Percentiles rank a stretch among this genome's conserved stretches.
phyloP scores from a whole-genome alignment of 2,113 vertebrate genomes.

The Gnathochromis pfefferi region DNA sequence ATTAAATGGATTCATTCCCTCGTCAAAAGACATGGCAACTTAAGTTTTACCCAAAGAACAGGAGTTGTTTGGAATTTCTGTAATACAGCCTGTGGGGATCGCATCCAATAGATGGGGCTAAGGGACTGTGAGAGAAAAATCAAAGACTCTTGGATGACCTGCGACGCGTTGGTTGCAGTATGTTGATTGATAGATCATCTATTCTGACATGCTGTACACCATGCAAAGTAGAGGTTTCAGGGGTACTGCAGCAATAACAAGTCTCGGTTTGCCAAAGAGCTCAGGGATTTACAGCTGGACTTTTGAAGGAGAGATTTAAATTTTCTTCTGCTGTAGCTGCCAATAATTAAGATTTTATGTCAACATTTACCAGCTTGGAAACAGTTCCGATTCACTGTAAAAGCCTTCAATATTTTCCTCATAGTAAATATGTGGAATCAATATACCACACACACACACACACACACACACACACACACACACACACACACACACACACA shows the following conservation, averaged over 20 bases:
- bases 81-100: neutral
- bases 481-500: neutral
- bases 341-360: neutral
- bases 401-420: neutral
- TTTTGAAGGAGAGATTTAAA: neutral
- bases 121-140: neutral
- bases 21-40: neutral
- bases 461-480: neutral
- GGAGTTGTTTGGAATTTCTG: neutral
- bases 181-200: neutral
- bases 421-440: neutral
- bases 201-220: neutral
- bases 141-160: neutral
- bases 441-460: neutral
- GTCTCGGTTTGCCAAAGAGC: neutral
- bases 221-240: neutral
- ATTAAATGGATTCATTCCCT: neutral
- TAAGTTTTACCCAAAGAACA: neutral
- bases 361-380: neutral
- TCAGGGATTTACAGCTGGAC: neutral
- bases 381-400: neutral
- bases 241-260: neutral
- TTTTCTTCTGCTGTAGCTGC: neutral
- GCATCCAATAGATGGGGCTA: conserved; percentile 12
- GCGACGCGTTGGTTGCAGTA: neutral